Evolutionary conservation across 2,797 vertebrate genomes (phyloP).

Genomic region (Acrocephalus scirpaceus): DNA sequence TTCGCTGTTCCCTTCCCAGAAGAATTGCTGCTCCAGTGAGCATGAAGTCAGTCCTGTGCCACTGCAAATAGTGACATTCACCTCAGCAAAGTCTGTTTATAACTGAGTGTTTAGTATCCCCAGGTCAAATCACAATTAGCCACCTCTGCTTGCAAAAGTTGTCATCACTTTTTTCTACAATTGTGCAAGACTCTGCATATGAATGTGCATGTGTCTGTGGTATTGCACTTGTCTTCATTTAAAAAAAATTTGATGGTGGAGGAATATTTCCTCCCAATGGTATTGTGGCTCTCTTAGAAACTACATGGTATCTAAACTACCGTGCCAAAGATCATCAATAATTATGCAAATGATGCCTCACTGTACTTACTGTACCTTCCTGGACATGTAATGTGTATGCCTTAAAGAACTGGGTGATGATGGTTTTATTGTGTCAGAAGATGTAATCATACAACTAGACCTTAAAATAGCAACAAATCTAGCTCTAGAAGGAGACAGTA

Average conservation of each 20-base stretch:
- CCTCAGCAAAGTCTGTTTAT: not conserved
- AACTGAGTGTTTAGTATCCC: not conserved
- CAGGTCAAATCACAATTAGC: conserved; percentile 7
- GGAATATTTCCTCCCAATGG: conserved; percentile 37
- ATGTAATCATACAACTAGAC: not conserved
- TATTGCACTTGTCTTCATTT: conserved; percentile 17
- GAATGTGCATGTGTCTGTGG: not conserved
- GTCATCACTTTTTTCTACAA: not conserved
- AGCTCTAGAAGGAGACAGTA: not conserved
- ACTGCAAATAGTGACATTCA: not conserved
- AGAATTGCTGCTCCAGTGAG: not conserved
- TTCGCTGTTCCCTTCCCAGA: not conserved
- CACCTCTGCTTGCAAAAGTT: conserved; percentile 53
- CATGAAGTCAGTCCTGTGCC: not conserved
- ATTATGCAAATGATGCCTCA: conserved; percentile 35
- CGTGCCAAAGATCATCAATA: conserved; percentile 20
- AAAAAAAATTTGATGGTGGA: conserved; percentile 29
- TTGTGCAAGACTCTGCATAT: not conserved
- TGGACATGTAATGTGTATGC: not conserved
- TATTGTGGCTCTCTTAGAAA: conserved; percentile 44
- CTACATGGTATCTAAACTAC: conserved; percentile 5
- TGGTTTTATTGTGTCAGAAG: not conserved
- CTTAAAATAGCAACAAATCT: not conserved
- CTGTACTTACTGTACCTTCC: not conserved
- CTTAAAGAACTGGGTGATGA: not conserved